Evolutionary conservation across 2,113 vertebrate species (phyloP), one percentile per base, ranked within the genome.

Genomic region (Otis tarda): DNA sequence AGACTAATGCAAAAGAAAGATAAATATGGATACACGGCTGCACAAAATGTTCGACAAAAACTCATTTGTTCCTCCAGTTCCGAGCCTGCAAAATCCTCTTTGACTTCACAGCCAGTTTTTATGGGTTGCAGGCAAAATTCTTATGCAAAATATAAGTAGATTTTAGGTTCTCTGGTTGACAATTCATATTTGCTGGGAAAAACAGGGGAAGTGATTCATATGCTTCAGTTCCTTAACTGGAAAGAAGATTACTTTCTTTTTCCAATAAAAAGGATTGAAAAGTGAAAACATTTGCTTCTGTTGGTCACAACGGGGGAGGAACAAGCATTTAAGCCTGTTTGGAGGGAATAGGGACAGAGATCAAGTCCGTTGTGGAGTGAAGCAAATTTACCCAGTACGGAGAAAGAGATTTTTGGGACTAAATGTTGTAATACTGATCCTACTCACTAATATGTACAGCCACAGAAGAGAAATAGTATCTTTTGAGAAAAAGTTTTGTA

Each of bases 151-250:
- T 57, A 45, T 82, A 95, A 95, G 69, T 31, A 81, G 89, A 79
- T 95, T 91, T 94, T 71, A 55, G 30, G 14, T 91, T 87, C 65
- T 87, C 35, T 84, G 53, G 79, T 93, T 94, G 85, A 57, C 10
- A 79, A 28, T 76, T 93, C 57, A 27, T 82, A 31, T 85, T 96
- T 94, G 15, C 30, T 87, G n/a, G 41, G 50, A 31, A 93, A 81
- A 83, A 23, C 16, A n/a, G 64, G 52, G 35, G 20, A 87, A 68
- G 53, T 0, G 0, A 79, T 87, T 96, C 33, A 27, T 47, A 6
- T 1, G 13, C 21, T 87, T 92, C 83, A 89, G 60, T 35, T 96
- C 39, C 65, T 91, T 75, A 87, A 50, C 74, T 69, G 55, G 41
- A 84, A 91, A 67, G 82, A 50, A 75, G 80, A 67, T 94, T 83